Evolutionary conservation across 2,113 vertebrate species (phyloP), one percentile per base, ranked within the genome.

Genomic region (Pelusios castaneus): DNA sequence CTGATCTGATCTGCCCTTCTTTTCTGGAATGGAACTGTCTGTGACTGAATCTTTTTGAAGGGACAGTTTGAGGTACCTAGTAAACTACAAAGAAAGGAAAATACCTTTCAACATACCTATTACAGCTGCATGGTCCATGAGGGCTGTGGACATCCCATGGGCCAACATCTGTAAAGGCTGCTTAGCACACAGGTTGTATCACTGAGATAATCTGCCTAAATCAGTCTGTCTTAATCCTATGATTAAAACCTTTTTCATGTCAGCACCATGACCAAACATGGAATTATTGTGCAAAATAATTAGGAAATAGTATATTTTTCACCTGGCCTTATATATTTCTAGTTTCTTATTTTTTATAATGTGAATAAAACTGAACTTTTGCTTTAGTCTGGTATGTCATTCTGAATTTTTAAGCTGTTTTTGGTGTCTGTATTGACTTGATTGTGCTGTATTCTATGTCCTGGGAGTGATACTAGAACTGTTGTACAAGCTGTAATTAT

Each of bases 381-480:
- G 14, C 24, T 45, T 85, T 81, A 56, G 41, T 43, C 38, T 2
- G 1, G 34, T 4, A 93, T 80, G 8, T 82, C 58, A 67, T 1
- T 79, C 38, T 86, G 41, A 52, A 6, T 58, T 93, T 41, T 91
- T 87, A 17, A 81, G 75, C 55, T 56, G 2, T 86, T 80, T 91
- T 52, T 82, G 38, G 85, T 27, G 13, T 76, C 41, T 80, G 11
- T 82, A 92, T 80, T 87, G 27, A 47, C 43, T 47, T 75, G 49
- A 60, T 51, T 87, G 25, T 73, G 55, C 34, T 38, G n/a, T 95
- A 0, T 0, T 51, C 79, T 88, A 43, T 93, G 56, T 78, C 81
- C 80, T 79, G 13, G 77, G 77, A 8, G 24, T 54, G 85, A 80
- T 85, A 43, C 51, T 63, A 88, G 89, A 80, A 92, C 45, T 47